Base-by-base conservation (phyloP, 2,797 vertebrate genomes). In the Pangasius macronema region DNA sequence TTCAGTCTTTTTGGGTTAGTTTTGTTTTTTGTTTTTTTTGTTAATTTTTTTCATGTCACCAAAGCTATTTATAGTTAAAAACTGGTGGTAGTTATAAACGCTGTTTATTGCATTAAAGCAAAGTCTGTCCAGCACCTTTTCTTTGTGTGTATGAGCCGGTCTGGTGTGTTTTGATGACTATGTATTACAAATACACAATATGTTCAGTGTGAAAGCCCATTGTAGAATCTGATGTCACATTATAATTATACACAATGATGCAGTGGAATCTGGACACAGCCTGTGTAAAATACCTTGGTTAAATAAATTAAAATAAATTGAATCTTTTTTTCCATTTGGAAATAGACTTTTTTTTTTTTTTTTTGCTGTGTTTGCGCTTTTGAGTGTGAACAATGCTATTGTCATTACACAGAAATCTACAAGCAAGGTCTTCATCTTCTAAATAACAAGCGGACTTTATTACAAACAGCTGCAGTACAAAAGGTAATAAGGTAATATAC, bases 201-300 rank as follows among this genome's bases (percentile, higher is more conserved):
- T 14, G 42, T 46, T 73, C 39, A 55, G 49, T 33, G 75, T 77
- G 75, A 55, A 55, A 33, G 75, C 51, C 30, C 18, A 77, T 5
- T 77, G 75, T 77, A 77, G 51, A 10, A 33, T 20, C n/a, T 77
- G 30, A 22, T 73, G 14, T 53, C 30, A 18, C 91, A 92, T 91
- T 91, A 89, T 87, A 92, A 87, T 87, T 86, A 81, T 65, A 93
- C 92, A 90, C 92, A 89, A 87, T 94, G 90, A 90, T 93, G 85
- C 93, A 91, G 89, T 87, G 92, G 85, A 90, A 90, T 93, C 91
- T 92, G 92, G 91, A 90, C 93, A 91, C 36, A 89, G 94, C 63
- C 87, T 94, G 89, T 92, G 87, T 92, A 83, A 90, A 95, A 94
- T 94, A 91, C 92, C 91, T 95, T 94, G 92, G 88, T 90, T 91